Evolutionary conservation across 2,797 vertebrate genomes (phyloP), one percentile per base, ranked within the genome.

Genomic region (Anguilla pacifica): DNA sequence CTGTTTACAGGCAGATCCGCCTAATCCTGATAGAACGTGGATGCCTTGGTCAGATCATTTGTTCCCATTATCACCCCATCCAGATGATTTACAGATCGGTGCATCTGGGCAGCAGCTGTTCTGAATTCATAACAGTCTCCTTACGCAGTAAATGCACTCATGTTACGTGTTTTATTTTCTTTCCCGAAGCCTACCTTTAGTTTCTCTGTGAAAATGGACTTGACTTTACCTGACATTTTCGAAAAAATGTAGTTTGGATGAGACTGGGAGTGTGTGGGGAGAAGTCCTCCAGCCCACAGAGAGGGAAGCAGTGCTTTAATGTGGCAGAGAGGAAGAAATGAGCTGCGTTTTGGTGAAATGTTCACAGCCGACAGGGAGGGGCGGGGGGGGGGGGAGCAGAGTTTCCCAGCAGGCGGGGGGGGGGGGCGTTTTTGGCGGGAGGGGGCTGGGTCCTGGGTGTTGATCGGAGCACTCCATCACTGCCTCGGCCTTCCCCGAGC

Each of bases 401-500:
- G 51, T 31, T 67, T 53, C 49, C 17, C 15, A 28, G 31, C 59
- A 51, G 61, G 43, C 46, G 15, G 85, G 35, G 64, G 7, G 35
- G 35, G 35, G 43, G 31, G 46, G 28, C 25, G 67, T 51, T 17
- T 83, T 83, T 1, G 82, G 82, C 22, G 9, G 82, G 82, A 49
- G 77, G 77, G 77, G 77, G 9, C 84, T 87, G 39, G 81, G 59
- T 25, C 25, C 55, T 28, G 85, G 86, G 83, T 64, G 85, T 86
- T 85, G 53, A 87, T 84, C 81, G 22, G 85, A 79, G 43, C 74
- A 72, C 89, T 91, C 88, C 86, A 88, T 92, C 89, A 90, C 53
- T 91, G 86, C 86, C 88, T 85, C 86, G 59, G 85, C 89, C 77
- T 83, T 74, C 77, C 19, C 83, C 59, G 49, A 51, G 86, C 88